Conservation (phyloP, 2,797 vertebrate species). For the Acanthurus lineatus region DNA sequence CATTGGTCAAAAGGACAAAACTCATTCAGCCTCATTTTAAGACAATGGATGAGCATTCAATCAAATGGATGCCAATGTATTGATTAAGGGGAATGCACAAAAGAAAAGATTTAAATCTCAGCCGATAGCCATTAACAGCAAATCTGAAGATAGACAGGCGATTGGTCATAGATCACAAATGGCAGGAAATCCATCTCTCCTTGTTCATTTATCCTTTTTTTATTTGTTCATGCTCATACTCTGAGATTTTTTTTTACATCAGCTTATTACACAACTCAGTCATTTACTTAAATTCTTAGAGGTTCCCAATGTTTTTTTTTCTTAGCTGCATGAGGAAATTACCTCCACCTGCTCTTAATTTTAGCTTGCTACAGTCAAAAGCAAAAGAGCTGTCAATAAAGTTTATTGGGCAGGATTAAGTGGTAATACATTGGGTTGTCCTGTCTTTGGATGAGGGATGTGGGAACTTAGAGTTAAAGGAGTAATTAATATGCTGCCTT, state of each 20-base stretch:
- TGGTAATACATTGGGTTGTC: slow-evolving; percentile 47
- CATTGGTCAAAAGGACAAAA: slow-evolving; percentile 77
- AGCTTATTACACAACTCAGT: slow-evolving; percentile 15
- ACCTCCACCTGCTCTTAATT: slow-evolving; percentile 18
- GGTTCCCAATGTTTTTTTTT: background rate
- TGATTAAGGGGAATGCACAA: slow-evolving; percentile 78
- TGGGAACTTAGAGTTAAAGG: slow-evolving; percentile 68
- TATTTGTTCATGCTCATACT: slow-evolving; percentile 51
- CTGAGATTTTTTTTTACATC: slow-evolving; percentile 30
- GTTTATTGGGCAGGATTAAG: slow-evolving; percentile 70
- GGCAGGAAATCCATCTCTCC: slow-evolving; percentile 83
- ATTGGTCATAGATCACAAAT: slow-evolving; percentile 82
- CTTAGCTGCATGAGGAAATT: slow-evolving; percentile 8
- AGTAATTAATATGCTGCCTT: slow-evolving; percentile 92
- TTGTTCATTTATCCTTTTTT: slow-evolving; percentile 66
- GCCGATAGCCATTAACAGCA: slow-evolving; percentile 78
- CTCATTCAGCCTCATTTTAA: slow-evolving; percentile 73
- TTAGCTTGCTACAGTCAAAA: slow-evolving; percentile 21
- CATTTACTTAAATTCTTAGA: slow-evolving; percentile 28
- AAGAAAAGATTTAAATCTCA: slow-evolving; percentile 81
- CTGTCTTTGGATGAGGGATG: slow-evolving; percentile 35
- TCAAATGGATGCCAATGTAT: slow-evolving; percentile 83
- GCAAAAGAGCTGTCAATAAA: slow-evolving; percentile 64
- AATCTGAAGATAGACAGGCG: slow-evolving; percentile 79
- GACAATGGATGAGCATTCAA: slow-evolving; percentile 79